These are phyloP conservation scores for Saccostrea cuccullata DNA, from an alignment of 1,140 invertebrate species.

Conservation along the genomic window DNA sequence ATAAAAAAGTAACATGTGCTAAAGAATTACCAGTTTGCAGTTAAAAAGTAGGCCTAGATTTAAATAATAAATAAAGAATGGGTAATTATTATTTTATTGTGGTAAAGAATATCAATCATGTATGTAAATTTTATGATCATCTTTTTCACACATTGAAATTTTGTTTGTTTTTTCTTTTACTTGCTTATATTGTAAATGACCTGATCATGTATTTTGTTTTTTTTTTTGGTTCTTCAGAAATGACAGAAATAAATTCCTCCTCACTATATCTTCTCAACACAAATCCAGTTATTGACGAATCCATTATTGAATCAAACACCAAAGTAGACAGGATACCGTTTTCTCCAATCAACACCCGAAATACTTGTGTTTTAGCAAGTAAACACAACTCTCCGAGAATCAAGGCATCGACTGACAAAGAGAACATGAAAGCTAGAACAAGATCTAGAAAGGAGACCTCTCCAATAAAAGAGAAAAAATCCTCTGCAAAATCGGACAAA, in stretches of 20 bases:
- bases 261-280: conserved; percentile 11
- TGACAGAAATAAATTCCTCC: conserved; percentile 14
- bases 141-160: no score
- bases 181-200: background rate
- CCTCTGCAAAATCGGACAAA: conserved; percentile 40
- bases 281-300: conserved; percentile 24
- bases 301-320: background rate
- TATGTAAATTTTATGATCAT: no score
- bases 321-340: conserved; percentile 12
- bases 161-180: no score
- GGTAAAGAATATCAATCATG: no score
- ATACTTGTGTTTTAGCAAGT: background rate
- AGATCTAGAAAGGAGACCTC: conserved; percentile 39
- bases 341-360: background rate
- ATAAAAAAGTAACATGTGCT: no score
- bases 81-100: no score
- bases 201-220: no score
- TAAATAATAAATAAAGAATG: no score
- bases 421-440: background rate
- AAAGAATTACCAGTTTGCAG: no score
- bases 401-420: conserved; percentile 3
- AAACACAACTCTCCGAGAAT: conserved; percentile 1
- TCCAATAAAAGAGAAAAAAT: conserved; percentile 52
- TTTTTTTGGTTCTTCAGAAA: background rate
- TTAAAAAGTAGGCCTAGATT: no score